A percentile compares a stretch with the other conserved stretches of the same genome.
Conservation (phyloP, 2,888 invertebrate species). For the Diabrotica balteata region DNA sequence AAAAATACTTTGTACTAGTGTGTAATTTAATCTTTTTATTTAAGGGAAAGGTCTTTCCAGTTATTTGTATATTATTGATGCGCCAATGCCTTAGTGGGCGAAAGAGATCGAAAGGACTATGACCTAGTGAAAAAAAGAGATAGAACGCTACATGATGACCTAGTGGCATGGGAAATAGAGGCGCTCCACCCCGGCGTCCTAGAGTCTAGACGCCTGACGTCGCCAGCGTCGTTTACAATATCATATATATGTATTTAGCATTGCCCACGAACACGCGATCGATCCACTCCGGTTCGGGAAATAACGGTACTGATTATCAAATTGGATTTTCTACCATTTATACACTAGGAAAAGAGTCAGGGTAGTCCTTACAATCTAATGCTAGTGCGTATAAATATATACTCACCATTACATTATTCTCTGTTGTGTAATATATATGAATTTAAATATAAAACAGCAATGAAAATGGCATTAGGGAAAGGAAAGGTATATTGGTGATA, state of each 20-base stretch:
- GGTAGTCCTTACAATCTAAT: too few relatives aligned
- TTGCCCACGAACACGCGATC: conserved; percentile 50
- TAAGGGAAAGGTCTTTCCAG: too few relatives aligned
- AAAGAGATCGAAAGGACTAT: conserved; percentile 19
- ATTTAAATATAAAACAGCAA: too few relatives aligned
- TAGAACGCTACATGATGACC: conserved; percentile 44
- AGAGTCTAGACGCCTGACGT: conserved; percentile 57
- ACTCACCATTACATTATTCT: too few relatives aligned
- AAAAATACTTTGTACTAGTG: too few relatives aligned
- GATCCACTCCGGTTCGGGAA: conserved; percentile 26
- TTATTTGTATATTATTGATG: neutral
- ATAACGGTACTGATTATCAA: conserved; percentile 32
- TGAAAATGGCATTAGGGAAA: too few relatives aligned
- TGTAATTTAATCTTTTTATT: too few relatives aligned
- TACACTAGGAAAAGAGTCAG: neutral
- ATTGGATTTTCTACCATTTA: conserved; percentile 28
- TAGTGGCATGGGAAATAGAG: conserved; percentile 49
- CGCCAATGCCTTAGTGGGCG: conserved; percentile 6
- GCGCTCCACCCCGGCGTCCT: conserved; percentile 56
- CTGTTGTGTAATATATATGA: too few relatives aligned
- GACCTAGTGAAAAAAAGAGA: conserved; percentile 29
- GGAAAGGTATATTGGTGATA: too few relatives aligned
- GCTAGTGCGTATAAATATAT: too few relatives aligned
- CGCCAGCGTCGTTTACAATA: conserved; percentile 50
- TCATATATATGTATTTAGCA: conserved; percentile 40